Evolutionary conservation across 2,113 vertebrate genomes (phyloP), one percentile per base, ranked within the genome.

Genomic region (Piprites chloris): DNA sequence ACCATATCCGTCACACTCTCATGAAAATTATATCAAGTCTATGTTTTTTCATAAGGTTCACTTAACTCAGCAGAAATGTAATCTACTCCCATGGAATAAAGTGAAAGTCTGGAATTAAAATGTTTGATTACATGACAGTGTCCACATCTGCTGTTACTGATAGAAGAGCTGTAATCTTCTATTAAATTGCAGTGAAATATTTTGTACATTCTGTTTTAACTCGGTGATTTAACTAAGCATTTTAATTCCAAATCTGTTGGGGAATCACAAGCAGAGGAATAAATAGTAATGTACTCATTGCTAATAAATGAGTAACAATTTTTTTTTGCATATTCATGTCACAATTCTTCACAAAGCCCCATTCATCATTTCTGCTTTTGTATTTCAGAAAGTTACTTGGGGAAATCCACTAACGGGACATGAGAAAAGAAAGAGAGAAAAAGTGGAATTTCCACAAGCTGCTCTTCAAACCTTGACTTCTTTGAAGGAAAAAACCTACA

Each of bases 321-420:
- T 93, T 62, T 37, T 72, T 85, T 35, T 35, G n/a, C 5, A 14
- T 47, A 33, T 79, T 87, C 66, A 12, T 58, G 17, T 80, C 55
- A 62, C 53, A 79, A 76, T 90, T 87, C 10, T 49, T 91, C 62
- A 85, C 3, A 58, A 94, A 68, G 33, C 11, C 4, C 9, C 44
- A 59, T 4, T 63, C 47, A 67, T 52, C 39, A 69, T 61, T 97
- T 97, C 93, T 96, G 71, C 82, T 95, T 96, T 90, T 62, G 9
- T 41, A 19, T 90, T 94, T 87, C 67, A 91, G 75, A 95, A 85
- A 47, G 30, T 6, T 52, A 9, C 62, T 52, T 42, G 71, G 93
- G 93, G 89, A 96, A 96, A 92, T 86, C 65, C 87, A 88, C 14
- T 62, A 42, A 50, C 19, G 33, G 46, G 42, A 67, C 9, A 32